Evolutionary conservation across 2,888 invertebrate species (phyloP).

Genomic region (Melinopterus prodromus): DNA sequence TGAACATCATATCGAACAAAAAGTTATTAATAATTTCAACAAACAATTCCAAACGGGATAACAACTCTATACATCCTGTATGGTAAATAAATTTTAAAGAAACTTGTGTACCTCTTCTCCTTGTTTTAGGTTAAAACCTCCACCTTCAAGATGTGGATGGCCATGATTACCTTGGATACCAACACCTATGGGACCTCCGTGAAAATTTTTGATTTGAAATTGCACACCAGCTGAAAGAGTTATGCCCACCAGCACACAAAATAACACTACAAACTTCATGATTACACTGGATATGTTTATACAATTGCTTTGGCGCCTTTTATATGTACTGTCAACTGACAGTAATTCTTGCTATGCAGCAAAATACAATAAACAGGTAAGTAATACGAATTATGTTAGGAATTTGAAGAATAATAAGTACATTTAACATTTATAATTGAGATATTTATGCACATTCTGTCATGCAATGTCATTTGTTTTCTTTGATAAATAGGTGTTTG

Average conservation of each 20-base stretch:
- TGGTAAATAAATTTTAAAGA: too few relatives aligned
- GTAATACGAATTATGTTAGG: not conserved
- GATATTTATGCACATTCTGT: too few relatives aligned
- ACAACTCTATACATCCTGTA: too few relatives aligned
- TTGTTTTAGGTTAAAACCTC: conserved; percentile 47
- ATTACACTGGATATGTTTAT: not conserved
- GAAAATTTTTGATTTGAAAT: conserved; percentile 14
- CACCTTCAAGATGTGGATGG: conserved; percentile 45
- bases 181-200: conserved; percentile 47
- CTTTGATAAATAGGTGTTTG: too few relatives aligned
- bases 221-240: not conserved
- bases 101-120: conserved; percentile 46
- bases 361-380: not conserved
- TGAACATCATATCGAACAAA: too few relatives aligned
- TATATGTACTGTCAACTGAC: too few relatives aligned
- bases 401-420: not conserved
- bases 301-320: too few relatives aligned
- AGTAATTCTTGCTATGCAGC: too few relatives aligned
- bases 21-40: too few relatives aligned
- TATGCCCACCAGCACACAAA: not conserved
- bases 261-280: not conserved
- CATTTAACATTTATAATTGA: too few relatives aligned
- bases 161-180: conserved; percentile 52
- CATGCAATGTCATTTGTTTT: too few relatives aligned
- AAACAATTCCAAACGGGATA: too few relatives aligned